Percentiles rank a stretch among this genome's conserved stretches.
phyloP scores from a whole-genome alignment of 53 echinoderm and acorn worm genomes.

The Echinometra lucunter region DNA sequence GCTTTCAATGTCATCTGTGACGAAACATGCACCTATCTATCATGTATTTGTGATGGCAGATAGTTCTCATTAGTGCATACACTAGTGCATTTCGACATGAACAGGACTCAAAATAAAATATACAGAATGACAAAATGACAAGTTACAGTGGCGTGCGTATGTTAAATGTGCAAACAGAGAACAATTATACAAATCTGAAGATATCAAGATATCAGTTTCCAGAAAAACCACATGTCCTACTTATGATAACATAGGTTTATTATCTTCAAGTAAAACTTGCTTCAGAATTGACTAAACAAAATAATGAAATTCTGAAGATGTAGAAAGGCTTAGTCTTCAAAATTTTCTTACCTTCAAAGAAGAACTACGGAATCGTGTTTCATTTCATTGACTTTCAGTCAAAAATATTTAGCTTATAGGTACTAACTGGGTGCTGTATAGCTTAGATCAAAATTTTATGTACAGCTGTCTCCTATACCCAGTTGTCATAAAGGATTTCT shows the following conservation, averaged over 20 bases:
- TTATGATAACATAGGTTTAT: background rate
- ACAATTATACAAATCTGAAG: background rate
- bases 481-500: background rate
- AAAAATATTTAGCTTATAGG: background rate
- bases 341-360: background rate
- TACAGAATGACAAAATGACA: constrained; percentile 1
- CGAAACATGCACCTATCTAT: background rate
- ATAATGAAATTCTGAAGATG: background rate
- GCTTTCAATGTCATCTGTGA: background rate
- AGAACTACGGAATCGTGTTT: too few relatives aligned
- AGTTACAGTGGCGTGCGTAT: constrained; percentile 49
- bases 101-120: background rate
- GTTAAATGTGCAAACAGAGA: constrained; percentile 25
- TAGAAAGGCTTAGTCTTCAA: background rate
- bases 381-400: background rate
- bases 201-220: too few relatives aligned
- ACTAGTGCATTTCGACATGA: background rate
- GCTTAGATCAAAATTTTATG: background rate
- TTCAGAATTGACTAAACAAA: too few relatives aligned
- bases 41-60: background rate
- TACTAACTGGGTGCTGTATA: background rate
- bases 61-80: background rate
- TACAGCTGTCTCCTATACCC: background rate
- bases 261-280: background rate
- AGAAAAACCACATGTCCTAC: too few relatives aligned